phyloP scores from a whole-genome alignment of 2,797 vertebrate genomes.

The Miichthys miiuy region DNA sequence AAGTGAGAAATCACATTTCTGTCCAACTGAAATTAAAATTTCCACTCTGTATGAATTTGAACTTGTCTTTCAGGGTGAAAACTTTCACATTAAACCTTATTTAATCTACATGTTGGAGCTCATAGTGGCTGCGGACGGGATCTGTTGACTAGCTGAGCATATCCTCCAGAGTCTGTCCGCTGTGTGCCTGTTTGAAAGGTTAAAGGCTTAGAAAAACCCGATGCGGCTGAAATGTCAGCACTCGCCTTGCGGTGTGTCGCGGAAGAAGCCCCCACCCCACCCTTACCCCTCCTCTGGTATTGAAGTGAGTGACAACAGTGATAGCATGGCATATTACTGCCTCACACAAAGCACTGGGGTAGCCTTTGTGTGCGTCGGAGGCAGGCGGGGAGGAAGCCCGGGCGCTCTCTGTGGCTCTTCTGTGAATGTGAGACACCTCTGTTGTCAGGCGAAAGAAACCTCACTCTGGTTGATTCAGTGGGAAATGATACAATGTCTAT shows the following conservation, averaged over 20 bases:
- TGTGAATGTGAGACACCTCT: constrained; percentile 49
- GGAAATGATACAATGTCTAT: constrained; percentile 43
- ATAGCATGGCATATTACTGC: constrained; percentile 42
- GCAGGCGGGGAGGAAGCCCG: constrained; percentile 30
- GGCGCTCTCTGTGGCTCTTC: constrained; percentile 25
- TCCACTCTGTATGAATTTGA: background rate
- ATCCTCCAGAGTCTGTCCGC: background rate
- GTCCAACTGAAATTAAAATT: background rate
- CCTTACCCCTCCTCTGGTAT: constrained; percentile 22
- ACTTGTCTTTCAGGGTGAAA: background rate
- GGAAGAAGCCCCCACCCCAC: constrained; percentile 20
- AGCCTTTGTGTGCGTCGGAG: constrained; percentile 44
- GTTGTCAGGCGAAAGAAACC: constrained; percentile 53
- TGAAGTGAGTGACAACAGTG: constrained; percentile 64
- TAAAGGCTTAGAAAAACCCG: constrained; percentile 54
- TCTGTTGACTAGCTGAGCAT: background rate
- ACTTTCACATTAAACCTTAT: background rate
- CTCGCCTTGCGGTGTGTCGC: constrained; percentile 5
- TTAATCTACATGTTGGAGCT: background rate
- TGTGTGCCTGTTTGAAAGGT: constrained; percentile 49
- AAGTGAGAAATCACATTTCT: too few relatives aligned
- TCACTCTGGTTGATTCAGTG: constrained; percentile 32
- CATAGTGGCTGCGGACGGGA: background rate
- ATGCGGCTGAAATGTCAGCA: constrained; percentile 59
- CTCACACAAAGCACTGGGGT: constrained; percentile 53